phyloP scores from a whole-genome alignment of 2,113 vertebrate genomes.

The Pongo abelii region DNA sequence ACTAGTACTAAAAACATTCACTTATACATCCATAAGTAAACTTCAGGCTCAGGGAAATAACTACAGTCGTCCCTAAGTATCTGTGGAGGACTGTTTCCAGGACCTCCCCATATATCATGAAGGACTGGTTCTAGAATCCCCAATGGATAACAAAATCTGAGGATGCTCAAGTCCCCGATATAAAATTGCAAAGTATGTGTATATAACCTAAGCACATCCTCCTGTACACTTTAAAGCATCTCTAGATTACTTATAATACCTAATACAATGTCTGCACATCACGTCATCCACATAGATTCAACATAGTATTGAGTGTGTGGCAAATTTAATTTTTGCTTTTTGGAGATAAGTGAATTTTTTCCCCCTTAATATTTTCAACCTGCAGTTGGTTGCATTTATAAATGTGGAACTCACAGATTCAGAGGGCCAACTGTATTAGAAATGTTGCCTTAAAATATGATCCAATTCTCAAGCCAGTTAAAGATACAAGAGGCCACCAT shows the following conservation, averaged over 20 bases:
- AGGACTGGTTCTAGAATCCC: background rate
- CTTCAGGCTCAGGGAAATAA: background rate
- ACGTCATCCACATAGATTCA: background rate
- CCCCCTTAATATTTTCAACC: background rate
- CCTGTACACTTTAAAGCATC: background rate
- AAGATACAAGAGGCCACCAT: background rate
- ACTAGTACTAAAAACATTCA: background rate
- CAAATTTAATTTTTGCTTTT: background rate
- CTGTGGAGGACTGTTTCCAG: too few species aligned
- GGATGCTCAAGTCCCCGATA: background rate
- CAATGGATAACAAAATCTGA: background rate
- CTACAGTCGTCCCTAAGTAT: background rate
- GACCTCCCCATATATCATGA: background rate
- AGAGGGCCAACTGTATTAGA: background rate
- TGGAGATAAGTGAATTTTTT: background rate
- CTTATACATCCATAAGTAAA: background rate
- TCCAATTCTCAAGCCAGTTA: background rate
- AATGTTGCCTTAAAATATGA: background rate
- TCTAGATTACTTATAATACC: background rate
- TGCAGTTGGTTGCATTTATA: background rate
- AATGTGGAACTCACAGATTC: background rate
- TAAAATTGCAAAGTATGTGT: background rate
- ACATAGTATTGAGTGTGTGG: background rate
- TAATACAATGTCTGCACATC: background rate
- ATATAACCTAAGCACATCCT: background rate